phyloP scores from a whole-genome alignment of 2,113 vertebrate species.

The Plotosus lineatus region DNA sequence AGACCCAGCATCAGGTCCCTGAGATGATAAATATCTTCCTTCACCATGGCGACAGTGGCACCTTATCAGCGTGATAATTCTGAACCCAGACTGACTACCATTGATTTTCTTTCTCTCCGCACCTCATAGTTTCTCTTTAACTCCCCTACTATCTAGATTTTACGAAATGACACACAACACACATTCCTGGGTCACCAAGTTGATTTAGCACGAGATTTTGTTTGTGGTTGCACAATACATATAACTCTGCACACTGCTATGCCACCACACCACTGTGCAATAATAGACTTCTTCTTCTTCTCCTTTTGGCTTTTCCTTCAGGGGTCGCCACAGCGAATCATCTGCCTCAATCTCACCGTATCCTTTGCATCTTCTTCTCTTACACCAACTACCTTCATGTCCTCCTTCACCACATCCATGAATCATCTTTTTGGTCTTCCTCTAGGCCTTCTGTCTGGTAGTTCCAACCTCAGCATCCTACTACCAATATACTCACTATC shows the following conservation, averaged over 20 bases:
- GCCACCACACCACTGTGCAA: background rate
- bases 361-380: too few relatives aligned
- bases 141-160: background rate
- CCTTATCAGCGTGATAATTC: background rate
- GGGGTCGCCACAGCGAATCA: too few relatives aligned
- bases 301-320: too few relatives aligned
- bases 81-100: conserved; percentile 8
- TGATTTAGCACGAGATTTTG: background rate
- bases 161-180: background rate
- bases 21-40: background rate
- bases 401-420: too few relatives aligned
- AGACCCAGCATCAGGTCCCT: background rate
- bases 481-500: too few relatives aligned
- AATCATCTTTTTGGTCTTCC: too few relatives aligned
- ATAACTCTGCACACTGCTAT: background rate
- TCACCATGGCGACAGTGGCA: background rate
- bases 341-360: too few relatives aligned
- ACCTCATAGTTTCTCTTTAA: background rate
- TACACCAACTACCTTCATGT: too few relatives aligned
- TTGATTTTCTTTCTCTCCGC: background rate
- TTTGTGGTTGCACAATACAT: background rate
- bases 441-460: too few relatives aligned
- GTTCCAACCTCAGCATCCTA: too few relatives aligned
- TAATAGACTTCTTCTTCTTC: too few relatives aligned
- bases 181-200: background rate